phyloP scores from a whole-genome alignment of 2,797 vertebrate genomes.

The Furcifer pardalis region DNA sequence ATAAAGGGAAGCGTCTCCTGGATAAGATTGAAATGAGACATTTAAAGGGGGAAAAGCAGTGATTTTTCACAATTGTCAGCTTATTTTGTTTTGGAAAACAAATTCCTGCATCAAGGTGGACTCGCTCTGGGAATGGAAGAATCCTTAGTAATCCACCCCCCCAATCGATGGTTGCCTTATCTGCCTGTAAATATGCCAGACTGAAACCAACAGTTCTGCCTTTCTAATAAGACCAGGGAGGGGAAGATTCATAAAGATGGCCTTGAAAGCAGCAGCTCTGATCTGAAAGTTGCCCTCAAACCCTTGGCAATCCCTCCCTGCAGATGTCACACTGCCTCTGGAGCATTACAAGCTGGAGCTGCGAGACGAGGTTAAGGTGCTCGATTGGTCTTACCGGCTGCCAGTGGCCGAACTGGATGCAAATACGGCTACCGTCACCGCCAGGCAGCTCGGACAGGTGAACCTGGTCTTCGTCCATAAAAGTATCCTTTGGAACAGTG shows the following conservation, averaged over 20 bases:
- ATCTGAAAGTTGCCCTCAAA: neutral
- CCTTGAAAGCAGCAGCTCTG: neutral
- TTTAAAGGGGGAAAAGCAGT: too few species aligned
- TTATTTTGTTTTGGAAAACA: too few species aligned
- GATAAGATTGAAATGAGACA: too few species aligned
- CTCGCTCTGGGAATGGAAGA: too few species aligned
- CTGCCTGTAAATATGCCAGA: too few species aligned
- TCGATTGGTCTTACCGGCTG: neutral
- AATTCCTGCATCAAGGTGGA: too few species aligned
- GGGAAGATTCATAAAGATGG: neutral
- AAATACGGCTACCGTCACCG: constrained; percentile 64
- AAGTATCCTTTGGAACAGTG: constrained; percentile 59
- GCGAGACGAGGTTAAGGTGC: constrained; percentile 34
- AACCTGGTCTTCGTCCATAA: constrained; percentile 65
- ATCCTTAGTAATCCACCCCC: too few species aligned
- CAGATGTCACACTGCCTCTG: constrained; percentile 68
- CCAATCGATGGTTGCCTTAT: too few species aligned
- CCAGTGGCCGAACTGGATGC: constrained; percentile 63
- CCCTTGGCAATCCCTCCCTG: constrained; percentile 7
- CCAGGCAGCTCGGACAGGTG: constrained; percentile 61
- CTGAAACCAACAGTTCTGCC: too few species aligned
- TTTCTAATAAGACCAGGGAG: neutral
- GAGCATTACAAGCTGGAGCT: constrained; percentile 66
- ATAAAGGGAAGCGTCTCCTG: too few species aligned
- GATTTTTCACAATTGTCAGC: too few species aligned